phyloP scores from a whole-genome alignment of 1,140 invertebrate genomes.

The Magallana ariakensis region DNA sequence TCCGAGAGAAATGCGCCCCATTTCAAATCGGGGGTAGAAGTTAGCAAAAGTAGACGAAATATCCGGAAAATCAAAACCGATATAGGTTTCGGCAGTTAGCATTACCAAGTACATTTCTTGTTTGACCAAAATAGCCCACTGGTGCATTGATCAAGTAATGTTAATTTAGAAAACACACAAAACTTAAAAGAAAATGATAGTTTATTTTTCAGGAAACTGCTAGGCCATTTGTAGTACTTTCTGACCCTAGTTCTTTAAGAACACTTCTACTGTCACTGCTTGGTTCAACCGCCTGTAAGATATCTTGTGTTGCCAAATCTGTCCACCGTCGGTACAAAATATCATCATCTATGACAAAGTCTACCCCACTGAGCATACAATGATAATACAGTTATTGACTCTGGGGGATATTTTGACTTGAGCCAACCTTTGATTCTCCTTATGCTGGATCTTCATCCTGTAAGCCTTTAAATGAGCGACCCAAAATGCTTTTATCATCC shows the following conservation, averaged over 20 bases:
- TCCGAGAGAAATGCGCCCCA: no score
- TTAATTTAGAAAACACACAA: no score
- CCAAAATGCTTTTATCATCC: not conserved
- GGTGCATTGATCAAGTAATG: no score
- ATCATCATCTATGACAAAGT: not conserved
- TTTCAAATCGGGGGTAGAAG: no score
- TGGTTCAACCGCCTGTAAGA: not conserved
- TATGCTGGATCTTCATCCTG: not conserved
- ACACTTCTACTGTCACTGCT: not conserved
- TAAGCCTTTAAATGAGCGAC: not conserved
- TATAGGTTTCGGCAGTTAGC: not conserved
- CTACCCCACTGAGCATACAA: not conserved
- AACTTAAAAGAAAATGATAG: no score
- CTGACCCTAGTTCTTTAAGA: no score
- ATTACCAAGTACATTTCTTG: not conserved
- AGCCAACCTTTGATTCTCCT: not conserved
- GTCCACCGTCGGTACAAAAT: not conserved
- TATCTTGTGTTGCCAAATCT: not conserved
- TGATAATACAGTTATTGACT: not conserved
- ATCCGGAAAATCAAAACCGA: not conserved
- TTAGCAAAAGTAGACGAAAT: no score
- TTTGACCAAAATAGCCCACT: no score
- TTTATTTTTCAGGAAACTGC: no score
- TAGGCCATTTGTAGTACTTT: no score
- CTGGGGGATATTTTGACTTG: not conserved